Evolutionary conservation across 23 tunicate genomes (phyloP).

Genomic region (Trididemnum miniatum): DNA sequence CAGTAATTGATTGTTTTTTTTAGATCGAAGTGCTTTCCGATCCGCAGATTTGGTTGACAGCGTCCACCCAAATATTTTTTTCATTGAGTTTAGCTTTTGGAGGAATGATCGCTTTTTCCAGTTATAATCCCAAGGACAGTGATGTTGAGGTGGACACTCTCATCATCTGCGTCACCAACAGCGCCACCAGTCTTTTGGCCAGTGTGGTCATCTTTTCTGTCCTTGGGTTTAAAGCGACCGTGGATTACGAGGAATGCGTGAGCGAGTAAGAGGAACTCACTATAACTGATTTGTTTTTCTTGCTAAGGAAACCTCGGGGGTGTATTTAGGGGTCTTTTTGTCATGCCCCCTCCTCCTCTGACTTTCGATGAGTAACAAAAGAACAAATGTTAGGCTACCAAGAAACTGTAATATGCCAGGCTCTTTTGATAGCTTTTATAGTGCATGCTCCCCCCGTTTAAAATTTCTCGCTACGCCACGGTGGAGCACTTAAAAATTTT

Average conservation of each 20-base stretch:
- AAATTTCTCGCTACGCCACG: too few relatives aligned
- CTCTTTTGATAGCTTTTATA: too few relatives aligned
- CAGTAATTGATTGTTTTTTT: too few relatives aligned
- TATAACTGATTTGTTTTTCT: too few relatives aligned
- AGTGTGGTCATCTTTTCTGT: conserved; percentile 87
- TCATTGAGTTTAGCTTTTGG: conserved; percentile 94
- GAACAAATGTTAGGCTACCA: too few relatives aligned
- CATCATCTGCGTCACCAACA: conserved; percentile 73
- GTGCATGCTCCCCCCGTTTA: too few relatives aligned
- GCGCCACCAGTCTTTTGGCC: conserved; percentile 80
- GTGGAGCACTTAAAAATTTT: too few relatives aligned
- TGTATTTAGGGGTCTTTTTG: too few relatives aligned
- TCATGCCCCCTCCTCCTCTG: too few relatives aligned
- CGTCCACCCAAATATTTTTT: conserved; percentile 97
- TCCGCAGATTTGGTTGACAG: conserved; percentile 93
- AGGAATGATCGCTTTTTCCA: conserved; percentile 98
- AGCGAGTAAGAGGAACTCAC: conserved; percentile 62
- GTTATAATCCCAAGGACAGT: conserved; percentile 78
- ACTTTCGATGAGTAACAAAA: too few relatives aligned
- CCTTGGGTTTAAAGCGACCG: conserved; percentile 83
- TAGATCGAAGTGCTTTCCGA: conserved; percentile 50
- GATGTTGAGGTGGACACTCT: conserved; percentile 81
- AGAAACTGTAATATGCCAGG: too few relatives aligned
- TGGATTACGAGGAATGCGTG: conserved; percentile 66
- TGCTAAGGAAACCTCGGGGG: too few relatives aligned